phyloP scores from a whole-genome alignment of 2,888 invertebrate species.

The Proisotoma minuta region DNA sequence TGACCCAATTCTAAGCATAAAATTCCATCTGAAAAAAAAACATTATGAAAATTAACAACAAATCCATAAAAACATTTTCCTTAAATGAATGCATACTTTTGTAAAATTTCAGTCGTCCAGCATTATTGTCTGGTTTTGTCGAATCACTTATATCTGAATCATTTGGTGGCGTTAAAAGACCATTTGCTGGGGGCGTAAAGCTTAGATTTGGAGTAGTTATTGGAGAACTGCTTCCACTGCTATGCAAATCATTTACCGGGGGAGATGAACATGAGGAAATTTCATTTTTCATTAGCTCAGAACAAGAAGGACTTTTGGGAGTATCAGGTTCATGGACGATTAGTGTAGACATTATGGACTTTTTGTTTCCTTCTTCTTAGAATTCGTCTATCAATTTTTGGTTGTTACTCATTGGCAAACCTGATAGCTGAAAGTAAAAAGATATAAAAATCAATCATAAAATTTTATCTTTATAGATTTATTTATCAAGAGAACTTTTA shows the following conservation, averaged over 20 bases:
- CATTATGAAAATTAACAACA: neutral
- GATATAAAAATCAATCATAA: too few relatives aligned
- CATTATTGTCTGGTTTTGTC: conserved; percentile 51
- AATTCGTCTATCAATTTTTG: too few relatives aligned
- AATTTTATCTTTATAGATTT: too few relatives aligned
- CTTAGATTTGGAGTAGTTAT: conserved; percentile 28
- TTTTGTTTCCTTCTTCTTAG: neutral
- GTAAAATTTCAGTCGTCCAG: conserved; percentile 74
- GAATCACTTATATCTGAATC: conserved; percentile 23
- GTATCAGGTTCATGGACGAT: conserved; percentile 35
- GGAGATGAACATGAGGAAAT: neutral
- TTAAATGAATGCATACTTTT: conserved; percentile 58
- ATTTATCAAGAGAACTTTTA: too few relatives aligned
- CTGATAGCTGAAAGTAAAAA: too few relatives aligned
- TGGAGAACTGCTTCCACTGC: conserved; percentile 20
- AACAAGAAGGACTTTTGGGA: conserved; percentile 20
- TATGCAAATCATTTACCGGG: neutral
- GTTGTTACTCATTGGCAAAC: too few relatives aligned
- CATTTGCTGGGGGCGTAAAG: conserved; percentile 33
- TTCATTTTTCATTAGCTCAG: conserved; percentile 7
- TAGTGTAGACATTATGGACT: neutral
- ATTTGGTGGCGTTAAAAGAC: conserved; percentile 33
- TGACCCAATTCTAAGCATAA: conserved; percentile 79
- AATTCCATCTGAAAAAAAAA: conserved; percentile 65
- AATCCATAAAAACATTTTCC: conserved; percentile 3